Evolutionary conservation across 2,888 invertebrate genomes (phyloP), one percentile per base, ranked within the genome.

Genomic region (Silvanus unidentatus): DNA sequence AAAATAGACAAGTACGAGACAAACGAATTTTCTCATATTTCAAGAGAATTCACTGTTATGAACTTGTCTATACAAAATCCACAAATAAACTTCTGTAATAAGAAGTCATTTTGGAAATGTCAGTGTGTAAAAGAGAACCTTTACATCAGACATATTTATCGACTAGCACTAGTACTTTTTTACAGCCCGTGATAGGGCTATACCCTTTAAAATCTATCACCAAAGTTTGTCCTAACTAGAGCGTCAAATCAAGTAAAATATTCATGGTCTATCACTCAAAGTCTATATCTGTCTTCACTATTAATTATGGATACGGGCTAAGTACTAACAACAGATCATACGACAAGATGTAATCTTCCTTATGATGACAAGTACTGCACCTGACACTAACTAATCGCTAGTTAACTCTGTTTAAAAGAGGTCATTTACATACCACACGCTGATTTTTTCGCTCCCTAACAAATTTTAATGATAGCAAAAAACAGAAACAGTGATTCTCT

Each of bases 251-350:
- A 47, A 47, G 52, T 56, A 51, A 63, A 63, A 55, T 63, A 63
- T 63, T 61, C 59, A 62, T 56, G 53, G 49, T 50, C 53, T 54
- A 58, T 60, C 60, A 57, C 56, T 59, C 58, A 55, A 50, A 53
- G 55, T 54, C 53, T 55, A 12, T 22, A 22, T 22, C 22, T 22
- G 52, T 58, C 53, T 50, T 48, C 48, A 46, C 54, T 54, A 61
- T 60, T 61, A 62, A 62, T 63, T 63, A 63, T 62, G 59, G 53
- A 62, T 59, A 39, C 42, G 27, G n/a, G 37, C 42, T 39, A 44
- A 39, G 30, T 34, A 40, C 40, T 39, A 36, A 39, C 36, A 39
- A 42, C 27, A 29, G 22, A 40, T 52, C 52, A 48, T 42, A 52
- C 47, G 43, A 38, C 44, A 45, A 52, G 54, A 54, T 50, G 50